Conservation (phyloP, 2,113 vertebrate species). For the Bufo bufo region DNA sequence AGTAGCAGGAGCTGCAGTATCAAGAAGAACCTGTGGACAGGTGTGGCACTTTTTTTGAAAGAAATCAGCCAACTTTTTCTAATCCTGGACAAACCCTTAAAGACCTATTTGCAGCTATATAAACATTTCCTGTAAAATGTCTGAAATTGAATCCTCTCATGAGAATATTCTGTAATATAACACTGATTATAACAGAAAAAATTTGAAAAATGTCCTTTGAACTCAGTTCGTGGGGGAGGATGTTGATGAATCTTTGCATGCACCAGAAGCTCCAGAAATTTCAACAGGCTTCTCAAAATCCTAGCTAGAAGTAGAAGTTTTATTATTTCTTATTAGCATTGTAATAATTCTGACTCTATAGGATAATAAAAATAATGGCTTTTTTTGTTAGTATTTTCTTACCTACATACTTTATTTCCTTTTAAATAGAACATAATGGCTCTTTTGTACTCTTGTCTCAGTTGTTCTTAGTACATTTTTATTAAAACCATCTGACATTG, state of each 20-base stretch:
- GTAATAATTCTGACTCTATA: not conserved
- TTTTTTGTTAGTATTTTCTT: not conserved
- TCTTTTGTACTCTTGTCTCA: not conserved
- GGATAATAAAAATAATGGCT: not conserved
- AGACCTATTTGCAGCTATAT: no score
- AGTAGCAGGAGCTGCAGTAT: no score
- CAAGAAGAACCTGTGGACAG: no score
- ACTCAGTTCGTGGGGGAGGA: no score
- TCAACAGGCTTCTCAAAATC: not conserved
- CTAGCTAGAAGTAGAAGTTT: slow-evolving; percentile 13
- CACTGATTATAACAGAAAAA: not conserved
- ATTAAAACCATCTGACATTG: slow-evolving; percentile 23
- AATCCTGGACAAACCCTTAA: no score
- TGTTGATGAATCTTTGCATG: no score
- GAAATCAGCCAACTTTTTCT: no score
- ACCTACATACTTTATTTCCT: not conserved
- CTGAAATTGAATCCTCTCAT: no score
- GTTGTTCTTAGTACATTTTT: not conserved
- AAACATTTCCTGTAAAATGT: no score
- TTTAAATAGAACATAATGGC: not conserved
- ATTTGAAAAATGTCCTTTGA: no score
- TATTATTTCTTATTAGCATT: not conserved
- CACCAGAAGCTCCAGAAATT: not conserved
- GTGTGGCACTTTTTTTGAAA: no score
- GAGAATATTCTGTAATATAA: not conserved